Conservation (phyloP, 1,140 invertebrate genomes). For the Ptiloglossa arizonensis region DNA sequence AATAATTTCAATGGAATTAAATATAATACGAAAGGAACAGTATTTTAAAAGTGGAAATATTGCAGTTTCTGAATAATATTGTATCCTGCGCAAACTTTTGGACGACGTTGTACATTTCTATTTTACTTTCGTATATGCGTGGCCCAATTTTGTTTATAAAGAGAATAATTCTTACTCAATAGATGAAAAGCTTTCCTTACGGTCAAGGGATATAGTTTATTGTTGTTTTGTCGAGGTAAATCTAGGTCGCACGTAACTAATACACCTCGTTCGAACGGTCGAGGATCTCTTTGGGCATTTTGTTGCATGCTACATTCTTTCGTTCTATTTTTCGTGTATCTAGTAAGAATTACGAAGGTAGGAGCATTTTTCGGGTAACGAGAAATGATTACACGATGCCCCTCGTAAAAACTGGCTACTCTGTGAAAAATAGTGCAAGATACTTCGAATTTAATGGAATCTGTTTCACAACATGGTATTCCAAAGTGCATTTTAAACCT, state of each 20-base stretch:
- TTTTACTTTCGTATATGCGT: neutral
- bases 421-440: neutral
- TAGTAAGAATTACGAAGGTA: neutral
- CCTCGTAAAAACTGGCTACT: too few relatives aligned
- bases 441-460: neutral
- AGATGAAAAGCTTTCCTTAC: conserved; percentile 38
- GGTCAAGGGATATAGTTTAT: conserved; percentile 36
- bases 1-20: too few relatives aligned
- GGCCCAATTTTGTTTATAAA: neutral
- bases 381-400: conserved; percentile 12
- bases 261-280: conserved; percentile 7
- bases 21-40: too few relatives aligned
- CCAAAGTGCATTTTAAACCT: too few relatives aligned
- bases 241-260: conserved; percentile 51
- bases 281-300: conserved; percentile 24
- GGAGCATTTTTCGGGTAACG: neutral
- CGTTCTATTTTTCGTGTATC: conserved; percentile 33
- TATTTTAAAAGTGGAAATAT: too few relatives aligned
- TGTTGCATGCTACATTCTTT: neutral
- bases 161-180: conserved; percentile 25
- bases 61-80: too few relatives aligned
- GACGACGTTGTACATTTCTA: neutral
- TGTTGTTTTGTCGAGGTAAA: conserved; percentile 34
- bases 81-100: too few relatives aligned
- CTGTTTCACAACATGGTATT: neutral